Evolutionary conservation across 2,113 vertebrate genomes (phyloP).

Genomic region (Colaptes auratus): DNA sequence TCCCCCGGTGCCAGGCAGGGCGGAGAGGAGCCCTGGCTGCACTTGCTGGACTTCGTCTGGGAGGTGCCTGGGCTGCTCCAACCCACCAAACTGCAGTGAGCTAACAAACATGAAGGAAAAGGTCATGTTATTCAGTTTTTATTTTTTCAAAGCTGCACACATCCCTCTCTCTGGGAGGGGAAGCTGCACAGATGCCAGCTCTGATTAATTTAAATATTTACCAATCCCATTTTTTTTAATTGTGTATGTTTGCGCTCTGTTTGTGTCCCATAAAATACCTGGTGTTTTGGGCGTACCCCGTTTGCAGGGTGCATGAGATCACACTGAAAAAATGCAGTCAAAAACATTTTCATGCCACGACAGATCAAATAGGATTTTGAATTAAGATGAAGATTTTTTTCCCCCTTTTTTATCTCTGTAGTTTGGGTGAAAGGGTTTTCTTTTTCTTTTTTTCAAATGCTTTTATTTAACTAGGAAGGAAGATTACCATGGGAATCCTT

Average conservation of each 20-base stretch:
- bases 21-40: not conserved
- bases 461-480: not conserved
- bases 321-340: constrained; percentile 94
- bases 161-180: constrained; percentile 63
- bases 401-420: constrained; percentile 72
- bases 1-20: not conserved
- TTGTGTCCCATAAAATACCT: constrained; percentile 83
- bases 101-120: constrained; percentile 62
- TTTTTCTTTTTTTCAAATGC: not conserved
- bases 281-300: constrained; percentile 88
- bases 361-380: constrained; percentile 93
- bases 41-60: not conserved
- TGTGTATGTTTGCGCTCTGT: constrained; percentile 77
- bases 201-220: constrained; percentile 72
- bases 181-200: constrained; percentile 63
- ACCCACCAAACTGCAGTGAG: constrained; percentile 21
- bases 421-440: constrained; percentile 51
- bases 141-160: constrained; percentile 62
- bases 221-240: constrained; percentile 73
- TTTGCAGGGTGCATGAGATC: constrained; percentile 84
- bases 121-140: constrained; percentile 53
- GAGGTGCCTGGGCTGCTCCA: constrained; percentile 33
- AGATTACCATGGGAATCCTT: not conserved
- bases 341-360: constrained; percentile 94
- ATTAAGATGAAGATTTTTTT: constrained; percentile 83